Conservation (phyloP, 2,888 invertebrate genomes). For the Dorcus hopei region DNA sequence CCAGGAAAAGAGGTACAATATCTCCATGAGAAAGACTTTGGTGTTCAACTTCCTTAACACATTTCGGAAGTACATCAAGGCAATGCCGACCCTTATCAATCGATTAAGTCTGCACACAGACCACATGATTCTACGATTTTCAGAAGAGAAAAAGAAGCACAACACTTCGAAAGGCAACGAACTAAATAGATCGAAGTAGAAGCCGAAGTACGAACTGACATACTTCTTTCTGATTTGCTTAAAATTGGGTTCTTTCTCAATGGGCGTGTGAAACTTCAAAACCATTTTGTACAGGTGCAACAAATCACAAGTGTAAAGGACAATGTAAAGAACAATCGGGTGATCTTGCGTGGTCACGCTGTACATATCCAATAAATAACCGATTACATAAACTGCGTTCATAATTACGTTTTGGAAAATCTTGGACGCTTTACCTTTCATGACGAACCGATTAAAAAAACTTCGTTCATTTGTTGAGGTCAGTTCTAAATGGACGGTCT, state of each 20-base stretch:
- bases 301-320: slow-evolving; percentile 24
- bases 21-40: slow-evolving; percentile 13
- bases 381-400: slow-evolving; percentile 6
- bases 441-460: too few species aligned
- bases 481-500: too few species aligned
- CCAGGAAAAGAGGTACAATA: slow-evolving; percentile 11
- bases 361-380: slow-evolving; percentile 10
- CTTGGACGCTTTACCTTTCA: neutral
- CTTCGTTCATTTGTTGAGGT: too few species aligned
- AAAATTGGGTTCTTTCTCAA: slow-evolving; percentile 26
- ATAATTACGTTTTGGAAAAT: slow-evolving; percentile 10
- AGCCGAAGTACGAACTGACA: slow-evolving; percentile 18
- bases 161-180: slow-evolving; percentile 25
- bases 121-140: neutral
- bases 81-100: slow-evolving; percentile 10
- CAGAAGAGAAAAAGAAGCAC: slow-evolving; percentile 10
- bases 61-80: slow-evolving; percentile 6
- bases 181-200: slow-evolving; percentile 22
- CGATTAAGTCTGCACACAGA: slow-evolving; percentile 9
- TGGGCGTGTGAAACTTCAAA: slow-evolving; percentile 24
- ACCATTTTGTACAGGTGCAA: slow-evolving; percentile 24
- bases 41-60: slow-evolving; percentile 18
- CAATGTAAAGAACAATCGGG: neutral
- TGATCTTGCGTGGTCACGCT: neutral
- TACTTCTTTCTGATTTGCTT: slow-evolving; percentile 22